phyloP scores from a whole-genome alignment of 2,888 invertebrate species.

The Drosophila kambysellisi region DNA sequence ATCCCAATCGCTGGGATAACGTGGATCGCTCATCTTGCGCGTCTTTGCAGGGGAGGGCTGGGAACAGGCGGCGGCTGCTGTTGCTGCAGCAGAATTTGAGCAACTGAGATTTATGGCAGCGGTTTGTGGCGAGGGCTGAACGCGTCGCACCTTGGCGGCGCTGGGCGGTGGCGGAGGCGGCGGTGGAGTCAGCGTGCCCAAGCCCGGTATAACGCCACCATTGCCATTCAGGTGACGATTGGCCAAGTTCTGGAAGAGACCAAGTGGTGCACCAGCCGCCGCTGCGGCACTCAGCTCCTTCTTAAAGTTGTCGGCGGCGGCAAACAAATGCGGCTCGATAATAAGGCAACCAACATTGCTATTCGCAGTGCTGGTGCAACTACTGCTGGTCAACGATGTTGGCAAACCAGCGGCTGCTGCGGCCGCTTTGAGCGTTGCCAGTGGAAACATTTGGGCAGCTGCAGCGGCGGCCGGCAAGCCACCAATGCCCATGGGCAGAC shows the following conservation, averaged over 20 bases:
- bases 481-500: constrained; percentile 60
- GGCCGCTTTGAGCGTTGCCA: constrained; percentile 72
- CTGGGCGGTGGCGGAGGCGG: constrained; percentile 57
- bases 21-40: constrained; percentile 72
- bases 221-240: constrained; percentile 61
- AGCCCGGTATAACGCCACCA: constrained; percentile 12
- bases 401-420: constrained; percentile 67
- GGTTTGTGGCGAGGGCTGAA: constrained; percentile 82
- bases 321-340: constrained; percentile 81
- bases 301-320: constrained; percentile 82
- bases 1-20: constrained; percentile 76
- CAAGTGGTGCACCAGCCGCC: constrained; percentile 72
- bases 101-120: constrained; percentile 82
- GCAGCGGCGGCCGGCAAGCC: constrained; percentile 52
- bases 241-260: constrained; percentile 78
- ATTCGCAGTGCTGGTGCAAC: constrained; percentile 66
- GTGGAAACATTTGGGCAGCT: constrained; percentile 74
- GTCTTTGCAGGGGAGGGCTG: constrained; percentile 74
- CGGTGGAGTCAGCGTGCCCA: constrained; percentile 63
- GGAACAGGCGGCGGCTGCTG: constrained; percentile 25
- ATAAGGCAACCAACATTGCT: constrained; percentile 80
- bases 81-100: constrained; percentile 38
- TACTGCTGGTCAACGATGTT: constrained; percentile 68
- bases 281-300: constrained; percentile 79
- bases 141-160: constrained; percentile 76